phyloP scores from a whole-genome alignment of 2,888 invertebrate genomes.

The Drosophila prolongata region DNA sequence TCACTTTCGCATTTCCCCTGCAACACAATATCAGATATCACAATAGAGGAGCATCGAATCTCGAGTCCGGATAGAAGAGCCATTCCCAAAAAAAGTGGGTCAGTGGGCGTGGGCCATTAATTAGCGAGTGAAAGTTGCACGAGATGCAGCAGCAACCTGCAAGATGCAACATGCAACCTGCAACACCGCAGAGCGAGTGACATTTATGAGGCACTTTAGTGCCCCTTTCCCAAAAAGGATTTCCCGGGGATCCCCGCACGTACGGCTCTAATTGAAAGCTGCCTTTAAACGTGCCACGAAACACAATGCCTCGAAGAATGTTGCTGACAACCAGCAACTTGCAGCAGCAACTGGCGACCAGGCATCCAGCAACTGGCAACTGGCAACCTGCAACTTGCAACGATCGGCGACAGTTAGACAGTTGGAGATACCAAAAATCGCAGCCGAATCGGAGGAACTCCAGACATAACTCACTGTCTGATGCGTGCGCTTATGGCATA shows the following conservation, averaged over 20 bases:
- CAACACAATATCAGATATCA: conserved; percentile 1
- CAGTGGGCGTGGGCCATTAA: conserved; percentile 62
- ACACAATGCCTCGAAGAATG: conserved; percentile 62
- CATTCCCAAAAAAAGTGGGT: conserved; percentile 49
- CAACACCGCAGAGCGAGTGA: conserved; percentile 57
- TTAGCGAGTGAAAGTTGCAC: conserved; percentile 70
- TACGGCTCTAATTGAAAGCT: conserved; percentile 74
- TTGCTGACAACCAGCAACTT: conserved; percentile 52
- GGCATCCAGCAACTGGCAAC: neutral
- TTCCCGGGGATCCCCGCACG: conserved; percentile 67
- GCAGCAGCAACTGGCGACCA: conserved; percentile 2
- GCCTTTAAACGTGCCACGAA: conserved; percentile 64
- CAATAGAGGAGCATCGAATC: neutral
- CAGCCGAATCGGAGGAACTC: conserved; percentile 37
- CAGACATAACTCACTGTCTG: conserved; percentile 76
- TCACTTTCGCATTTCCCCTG: neutral
- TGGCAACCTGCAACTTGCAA: conserved; percentile 32
- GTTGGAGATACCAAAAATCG: conserved; percentile 43
- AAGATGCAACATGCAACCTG: conserved; percentile 3
- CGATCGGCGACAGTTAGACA: conserved; percentile 64
- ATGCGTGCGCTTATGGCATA: conserved; percentile 83
- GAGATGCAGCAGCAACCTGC: conserved; percentile 58
- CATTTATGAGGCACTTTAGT: conserved; percentile 70
- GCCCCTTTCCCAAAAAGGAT: conserved; percentile 57
- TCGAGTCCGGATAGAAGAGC: conserved; percentile 48